Evolutionary conservation across 2,113 vertebrate species (phyloP).

Genomic region (Sardina pilchardus): DNA sequence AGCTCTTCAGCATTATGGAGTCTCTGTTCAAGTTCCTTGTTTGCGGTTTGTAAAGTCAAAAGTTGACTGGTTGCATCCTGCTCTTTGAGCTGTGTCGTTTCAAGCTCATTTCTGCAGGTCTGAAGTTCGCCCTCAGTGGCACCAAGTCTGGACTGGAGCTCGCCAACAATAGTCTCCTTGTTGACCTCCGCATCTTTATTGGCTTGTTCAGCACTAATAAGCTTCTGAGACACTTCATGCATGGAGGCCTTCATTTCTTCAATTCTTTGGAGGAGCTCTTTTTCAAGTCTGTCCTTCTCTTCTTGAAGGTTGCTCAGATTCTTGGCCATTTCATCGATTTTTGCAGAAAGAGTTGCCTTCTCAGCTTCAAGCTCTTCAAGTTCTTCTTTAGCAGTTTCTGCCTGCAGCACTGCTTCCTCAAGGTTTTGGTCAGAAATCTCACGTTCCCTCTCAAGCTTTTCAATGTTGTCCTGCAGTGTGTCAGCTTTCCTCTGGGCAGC

Average conservation of each 20-base stretch:
- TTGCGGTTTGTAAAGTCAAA: conserved; percentile 62
- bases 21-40: conserved; percentile 57
- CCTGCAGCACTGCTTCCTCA: conserved; percentile 76
- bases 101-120: conserved; percentile 55
- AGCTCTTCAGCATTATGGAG: conserved; percentile 60
- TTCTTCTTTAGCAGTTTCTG: conserved; percentile 79
- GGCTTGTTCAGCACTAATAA: conserved; percentile 68
- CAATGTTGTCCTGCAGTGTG: conserved; percentile 68
- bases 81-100: conserved; percentile 51
- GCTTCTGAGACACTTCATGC: conserved; percentile 55
- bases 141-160: conserved; percentile 69
- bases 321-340: conserved; percentile 51
- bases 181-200: conserved; percentile 71
- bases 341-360: conserved; percentile 53
- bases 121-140: conserved; percentile 55
- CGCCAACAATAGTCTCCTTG: conserved; percentile 53
- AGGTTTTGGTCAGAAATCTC: conserved; percentile 67
- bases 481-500: conserved; percentile 75
- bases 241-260: conserved; percentile 54
- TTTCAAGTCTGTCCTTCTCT: conserved; percentile 72
- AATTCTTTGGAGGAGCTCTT: conserved; percentile 59
- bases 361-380: conserved; percentile 71
- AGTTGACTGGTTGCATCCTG: conserved; percentile 57
- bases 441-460: conserved; percentile 67
- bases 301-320: conserved; percentile 63